These are phyloP conservation scores for Seriola quinqueradiata DNA, from an alignment of 2,113 vertebrate genomes.

Conservation along the genomic window DNA sequence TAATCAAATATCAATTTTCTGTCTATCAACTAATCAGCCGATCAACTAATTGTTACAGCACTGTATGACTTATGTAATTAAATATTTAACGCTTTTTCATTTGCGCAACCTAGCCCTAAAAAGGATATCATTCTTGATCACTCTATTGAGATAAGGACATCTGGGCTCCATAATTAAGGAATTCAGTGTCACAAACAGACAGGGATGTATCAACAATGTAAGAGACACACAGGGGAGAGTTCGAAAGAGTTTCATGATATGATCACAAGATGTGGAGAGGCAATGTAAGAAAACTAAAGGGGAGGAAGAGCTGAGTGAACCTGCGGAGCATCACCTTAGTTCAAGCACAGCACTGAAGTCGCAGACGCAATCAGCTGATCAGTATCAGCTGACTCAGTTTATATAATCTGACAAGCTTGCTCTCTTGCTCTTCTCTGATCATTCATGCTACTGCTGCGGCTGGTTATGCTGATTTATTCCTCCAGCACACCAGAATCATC, in stretches of 20 bases:
- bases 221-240: neutral
- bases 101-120: neutral
- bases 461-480: slow-evolving; percentile 61
- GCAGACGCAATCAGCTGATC: slow-evolving; percentile 59
- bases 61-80: too few species aligned
- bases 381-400: slow-evolving; percentile 61
- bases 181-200: neutral
- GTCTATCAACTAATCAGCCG: too few species aligned
- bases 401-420: slow-evolving; percentile 51
- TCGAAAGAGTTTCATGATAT: neutral
- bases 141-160: neutral
- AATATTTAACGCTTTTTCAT: neutral
- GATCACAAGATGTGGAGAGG: neutral
- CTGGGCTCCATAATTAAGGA: neutral
- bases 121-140: neutral
- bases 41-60: too few species aligned
- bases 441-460: slow-evolving; percentile 30
- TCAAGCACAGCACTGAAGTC: slow-evolving; percentile 45
- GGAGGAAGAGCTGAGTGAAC: slow-evolving; percentile 20
- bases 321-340: slow-evolving; percentile 18
- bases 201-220: neutral
- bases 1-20: too few species aligned
- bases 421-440: slow-evolving; percentile 55
- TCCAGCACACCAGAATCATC: slow-evolving; percentile 25
- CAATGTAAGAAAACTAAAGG: neutral